Base-by-base conservation (phyloP, 2,113 vertebrate genomes). In the Heloderma charlesbogerti region DNA sequence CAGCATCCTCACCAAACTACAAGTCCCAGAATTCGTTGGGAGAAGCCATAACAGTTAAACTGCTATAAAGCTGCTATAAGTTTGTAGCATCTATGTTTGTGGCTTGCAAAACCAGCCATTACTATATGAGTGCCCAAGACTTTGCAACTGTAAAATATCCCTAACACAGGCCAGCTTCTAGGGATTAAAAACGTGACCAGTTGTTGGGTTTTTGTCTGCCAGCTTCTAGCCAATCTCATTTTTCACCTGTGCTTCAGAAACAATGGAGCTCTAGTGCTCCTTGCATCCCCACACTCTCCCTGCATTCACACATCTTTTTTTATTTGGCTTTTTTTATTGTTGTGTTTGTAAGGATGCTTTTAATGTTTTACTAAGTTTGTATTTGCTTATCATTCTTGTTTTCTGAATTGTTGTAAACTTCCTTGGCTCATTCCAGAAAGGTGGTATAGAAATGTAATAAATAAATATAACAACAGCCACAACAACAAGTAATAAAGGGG, bases 401-500 rank as follows among this genome's bases (percentile, higher is more conserved):
- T 63, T 63, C 20, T 18, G 60, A 63, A 63, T 63, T 63, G 51
- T 54, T 54, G 60, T 63, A 63, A 63, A 18, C 16, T 18, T 3
- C 60, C 60, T 63, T 63, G 16, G 60, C 60, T 63, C 9, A 12
- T 20, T 63, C 16, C 20, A 18, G 20, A 22, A 63, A 63, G 60
- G 60, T 16, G 4, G 16, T 63, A 20, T 20, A 63, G 60, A 63
- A 63, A 63, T 3, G 3, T 18, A 63, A 63, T 20, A 6, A 48
- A 7, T 48, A 8, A 60, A 60, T 60, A 60, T 60, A 2, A 60
- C 3, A 9, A 60, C 9, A 57, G 2, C 12, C 12, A n/a, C n/a
- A n/a, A n/a, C n/a, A n/a, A n/a, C n/a, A n/a, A n/a, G n/a, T n/a
- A 63, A 63, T 20, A 63, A 63, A 93, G 92, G 92, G 90, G 86